Evolutionary conservation across 2,797 vertebrate species (phyloP).

Genomic region (Lerista edwardsae): DNA sequence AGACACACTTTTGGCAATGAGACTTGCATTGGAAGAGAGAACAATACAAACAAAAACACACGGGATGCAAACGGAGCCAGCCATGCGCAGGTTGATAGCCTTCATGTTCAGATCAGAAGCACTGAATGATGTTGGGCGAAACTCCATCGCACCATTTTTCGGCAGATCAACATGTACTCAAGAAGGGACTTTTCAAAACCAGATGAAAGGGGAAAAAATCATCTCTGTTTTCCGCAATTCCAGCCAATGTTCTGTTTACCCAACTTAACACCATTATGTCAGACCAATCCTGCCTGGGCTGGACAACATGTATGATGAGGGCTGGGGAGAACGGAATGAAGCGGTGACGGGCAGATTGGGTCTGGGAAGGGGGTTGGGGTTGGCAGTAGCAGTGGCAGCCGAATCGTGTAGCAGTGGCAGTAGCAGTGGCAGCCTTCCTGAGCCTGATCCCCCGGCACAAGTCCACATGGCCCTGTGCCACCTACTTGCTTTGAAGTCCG

Average conservation of each 20-base stretch:
- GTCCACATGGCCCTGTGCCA: no score
- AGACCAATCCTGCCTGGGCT: no score
- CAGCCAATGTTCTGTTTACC: slow-evolving; percentile 42
- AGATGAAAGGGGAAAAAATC: neutral
- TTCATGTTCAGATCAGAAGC: neutral
- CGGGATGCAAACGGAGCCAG: neutral
- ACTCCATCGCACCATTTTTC: neutral
- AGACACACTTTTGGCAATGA: neutral
- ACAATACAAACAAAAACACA: slow-evolving; percentile 20
- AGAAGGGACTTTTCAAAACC: slow-evolving; percentile 27
- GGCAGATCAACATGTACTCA: slow-evolving; percentile 16
- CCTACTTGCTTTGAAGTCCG: no score
- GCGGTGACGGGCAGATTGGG: no score
- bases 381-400: no score
- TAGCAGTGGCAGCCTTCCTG: no score
- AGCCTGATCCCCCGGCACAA: no score
- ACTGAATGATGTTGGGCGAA: neutral
- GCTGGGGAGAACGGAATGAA: no score
- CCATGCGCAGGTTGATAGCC: rapidly evolving
- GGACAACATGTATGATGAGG: no score
- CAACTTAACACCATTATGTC: slow-evolving; percentile 50
- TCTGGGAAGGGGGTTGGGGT: no score
- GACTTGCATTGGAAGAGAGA: neutral
- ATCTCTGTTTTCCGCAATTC: slow-evolving; percentile 46
- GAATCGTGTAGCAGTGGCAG: no score